phyloP scores from a whole-genome alignment of 2,888 invertebrate genomes.

The Dasysyrphus albostriatus region DNA sequence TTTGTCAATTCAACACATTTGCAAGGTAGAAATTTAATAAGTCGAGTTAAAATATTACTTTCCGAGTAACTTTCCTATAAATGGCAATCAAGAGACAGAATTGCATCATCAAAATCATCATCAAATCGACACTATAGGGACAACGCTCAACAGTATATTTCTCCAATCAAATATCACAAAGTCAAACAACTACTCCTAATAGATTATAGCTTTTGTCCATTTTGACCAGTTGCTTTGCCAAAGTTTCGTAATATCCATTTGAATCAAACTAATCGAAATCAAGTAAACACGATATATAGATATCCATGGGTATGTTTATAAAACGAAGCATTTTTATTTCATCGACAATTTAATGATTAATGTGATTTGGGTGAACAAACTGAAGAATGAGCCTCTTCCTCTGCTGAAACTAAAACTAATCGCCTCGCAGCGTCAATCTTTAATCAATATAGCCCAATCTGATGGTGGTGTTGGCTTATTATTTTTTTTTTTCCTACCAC shows the following conservation, averaged over 20 bases:
- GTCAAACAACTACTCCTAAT: not conserved
- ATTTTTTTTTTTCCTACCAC: slow-evolving; percentile 33
- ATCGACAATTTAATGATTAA: slow-evolving; percentile 44
- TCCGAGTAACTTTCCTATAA: not conserved
- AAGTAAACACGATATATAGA: not conserved
- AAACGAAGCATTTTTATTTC: not conserved
- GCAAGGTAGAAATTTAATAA: no score
- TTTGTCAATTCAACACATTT: no score
- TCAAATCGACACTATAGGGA: not conserved
- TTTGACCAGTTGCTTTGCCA: not conserved
- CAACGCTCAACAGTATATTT: not conserved
- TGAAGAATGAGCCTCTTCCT: slow-evolving; percentile 1
- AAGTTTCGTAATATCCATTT: not conserved
- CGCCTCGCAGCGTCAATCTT: slow-evolving; percentile 58
- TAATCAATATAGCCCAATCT: slow-evolving; percentile 37
- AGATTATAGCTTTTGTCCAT: not conserved
- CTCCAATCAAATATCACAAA: not conserved
- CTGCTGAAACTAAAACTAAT: slow-evolving; percentile 39
- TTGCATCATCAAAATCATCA: slow-evolving; percentile 35
- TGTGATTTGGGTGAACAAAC: slow-evolving; percentile 8
- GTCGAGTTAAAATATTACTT: not conserved
- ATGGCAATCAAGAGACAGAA: slow-evolving; percentile 1
- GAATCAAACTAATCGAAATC: slow-evolving; percentile 1
- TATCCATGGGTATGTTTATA: no score
- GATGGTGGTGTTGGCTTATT: slow-evolving; percentile 27